phyloP scores from a whole-genome alignment of 2,797 vertebrate species.

The Microctenopoma steveboyesi region DNA sequence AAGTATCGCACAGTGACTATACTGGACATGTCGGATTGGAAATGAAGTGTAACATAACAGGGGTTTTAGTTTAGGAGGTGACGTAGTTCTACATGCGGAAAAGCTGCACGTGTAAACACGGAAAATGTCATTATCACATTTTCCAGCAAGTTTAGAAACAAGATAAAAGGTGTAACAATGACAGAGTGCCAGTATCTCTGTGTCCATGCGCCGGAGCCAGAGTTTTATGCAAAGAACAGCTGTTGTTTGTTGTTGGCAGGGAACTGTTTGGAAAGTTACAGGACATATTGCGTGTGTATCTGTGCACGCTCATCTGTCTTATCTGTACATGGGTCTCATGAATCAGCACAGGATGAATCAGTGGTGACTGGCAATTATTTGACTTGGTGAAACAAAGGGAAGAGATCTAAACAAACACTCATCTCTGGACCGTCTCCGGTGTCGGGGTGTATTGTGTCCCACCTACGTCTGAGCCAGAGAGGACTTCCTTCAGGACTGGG shows the following conservation, averaged over 20 bases:
- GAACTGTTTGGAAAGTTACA: slow-evolving; percentile 58
- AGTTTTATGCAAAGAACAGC: slow-evolving; percentile 63
- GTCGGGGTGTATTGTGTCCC: slow-evolving; percentile 46
- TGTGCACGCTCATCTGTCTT: slow-evolving; percentile 55
- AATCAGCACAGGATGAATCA: slow-evolving; percentile 49
- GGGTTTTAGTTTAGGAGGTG: slow-evolving; percentile 20
- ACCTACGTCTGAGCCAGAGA: slow-evolving; percentile 58
- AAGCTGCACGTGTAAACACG: slow-evolving; percentile 47
- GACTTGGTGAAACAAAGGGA: slow-evolving; percentile 71
- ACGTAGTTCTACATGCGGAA: slow-evolving; percentile 27
- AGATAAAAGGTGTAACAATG: slow-evolving; percentile 57
- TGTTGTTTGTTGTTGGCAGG: slow-evolving; percentile 69
- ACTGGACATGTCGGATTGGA: slow-evolving; percentile 24
- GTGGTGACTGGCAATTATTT: slow-evolving; percentile 65
- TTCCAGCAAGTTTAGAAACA: slow-evolving; percentile 51
- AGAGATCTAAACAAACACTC: slow-evolving; percentile 76
- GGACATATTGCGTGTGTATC: slow-evolving; percentile 39
- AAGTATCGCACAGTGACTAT: slow-evolving; percentile 48
- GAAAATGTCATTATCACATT: slow-evolving; percentile 61
- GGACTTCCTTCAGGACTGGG: slow-evolving; percentile 52
- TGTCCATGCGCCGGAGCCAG: slow-evolving; percentile 4
- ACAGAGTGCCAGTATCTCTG: slow-evolving; percentile 8
- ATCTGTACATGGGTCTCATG: slow-evolving; percentile 33
- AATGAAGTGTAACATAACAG: slow-evolving; percentile 25
- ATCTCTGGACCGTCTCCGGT: slow-evolving; percentile 36